Conservation (phyloP, 2,113 vertebrate genomes). For the Chunga burmeisteri region DNA sequence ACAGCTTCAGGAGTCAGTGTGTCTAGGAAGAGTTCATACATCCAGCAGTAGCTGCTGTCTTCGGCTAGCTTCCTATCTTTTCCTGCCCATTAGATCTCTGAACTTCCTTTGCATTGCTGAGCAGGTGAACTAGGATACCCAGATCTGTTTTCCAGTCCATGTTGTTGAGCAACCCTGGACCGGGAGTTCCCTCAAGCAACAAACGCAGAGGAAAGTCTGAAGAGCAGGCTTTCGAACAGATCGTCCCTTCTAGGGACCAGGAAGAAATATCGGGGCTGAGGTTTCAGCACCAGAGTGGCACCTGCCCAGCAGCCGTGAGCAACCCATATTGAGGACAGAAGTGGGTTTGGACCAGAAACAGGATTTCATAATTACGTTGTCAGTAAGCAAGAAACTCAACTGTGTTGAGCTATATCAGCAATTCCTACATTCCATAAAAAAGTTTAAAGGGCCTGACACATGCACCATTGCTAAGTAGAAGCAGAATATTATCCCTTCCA, state of each 20-base stretch:
- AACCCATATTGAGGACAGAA: neutral
- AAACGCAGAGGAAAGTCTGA: neutral
- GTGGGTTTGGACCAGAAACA: neutral
- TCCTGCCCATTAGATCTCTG: neutral
- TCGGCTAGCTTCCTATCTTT: neutral
- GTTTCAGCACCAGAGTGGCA: neutral
- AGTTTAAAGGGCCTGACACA: neutral
- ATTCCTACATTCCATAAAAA: neutral
- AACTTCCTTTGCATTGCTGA: neutral
- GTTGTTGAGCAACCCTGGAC: neutral
- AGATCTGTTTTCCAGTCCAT: neutral
- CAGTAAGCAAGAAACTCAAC: neutral
- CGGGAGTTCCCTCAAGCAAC: neutral
- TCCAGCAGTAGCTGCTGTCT: neutral
- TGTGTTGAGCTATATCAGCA: neutral
- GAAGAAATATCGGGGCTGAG: neutral
- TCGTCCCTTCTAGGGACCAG: fast-evolving
- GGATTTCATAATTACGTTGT: neutral
- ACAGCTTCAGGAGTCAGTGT: neutral
- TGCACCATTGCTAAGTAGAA: neutral
- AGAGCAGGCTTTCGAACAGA: neutral
- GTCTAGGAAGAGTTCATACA: neutral
- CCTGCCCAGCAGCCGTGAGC: neutral
- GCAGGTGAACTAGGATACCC: neutral
- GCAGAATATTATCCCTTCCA: neutral